phyloP scores from a whole-genome alignment of 2,797 vertebrate genomes.

The Loriculus beryllinus region DNA sequence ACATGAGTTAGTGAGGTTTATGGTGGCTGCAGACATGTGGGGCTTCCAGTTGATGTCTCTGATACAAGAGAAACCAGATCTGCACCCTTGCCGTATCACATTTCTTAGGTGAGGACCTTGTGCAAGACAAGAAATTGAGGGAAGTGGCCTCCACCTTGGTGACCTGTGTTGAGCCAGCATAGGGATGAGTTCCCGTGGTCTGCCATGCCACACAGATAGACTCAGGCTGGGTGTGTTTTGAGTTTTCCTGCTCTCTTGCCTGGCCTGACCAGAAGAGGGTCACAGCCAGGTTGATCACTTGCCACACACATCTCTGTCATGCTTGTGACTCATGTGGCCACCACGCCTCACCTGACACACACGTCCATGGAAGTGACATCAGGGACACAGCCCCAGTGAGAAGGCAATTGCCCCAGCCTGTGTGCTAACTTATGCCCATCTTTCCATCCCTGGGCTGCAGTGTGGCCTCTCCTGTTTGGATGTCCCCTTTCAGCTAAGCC shows the following conservation, averaged over 20 bases:
- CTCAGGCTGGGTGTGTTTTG: background rate
- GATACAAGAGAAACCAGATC: background rate
- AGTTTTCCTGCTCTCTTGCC: background rate
- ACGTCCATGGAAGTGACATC: fast-evolving
- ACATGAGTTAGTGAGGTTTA: background rate
- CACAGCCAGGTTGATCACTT: background rate
- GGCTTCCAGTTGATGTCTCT: background rate
- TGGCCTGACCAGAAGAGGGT: background rate
- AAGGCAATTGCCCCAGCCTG: background rate
- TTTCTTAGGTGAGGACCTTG: background rate
- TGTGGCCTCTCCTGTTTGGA: conserved; percentile 15
- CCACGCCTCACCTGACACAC: background rate
- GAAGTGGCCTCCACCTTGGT: background rate
- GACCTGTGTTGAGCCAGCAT: background rate
- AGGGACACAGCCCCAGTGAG: background rate
- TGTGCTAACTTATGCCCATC: background rate
- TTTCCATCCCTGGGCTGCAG: background rate
- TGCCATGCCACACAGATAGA: background rate
- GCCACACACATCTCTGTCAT: fast-evolving
- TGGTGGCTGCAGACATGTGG: background rate
- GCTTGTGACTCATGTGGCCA: fast-evolving
- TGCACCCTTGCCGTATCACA: background rate
- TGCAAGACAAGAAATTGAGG: background rate
- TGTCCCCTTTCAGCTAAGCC: conserved; percentile 59
- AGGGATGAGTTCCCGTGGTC: background rate